Percentiles rank a stretch among this genome's conserved stretches.
Evolutionary conservation across 2,888 invertebrate species (phyloP).

Genomic region (Griposia aprilina): DNA sequence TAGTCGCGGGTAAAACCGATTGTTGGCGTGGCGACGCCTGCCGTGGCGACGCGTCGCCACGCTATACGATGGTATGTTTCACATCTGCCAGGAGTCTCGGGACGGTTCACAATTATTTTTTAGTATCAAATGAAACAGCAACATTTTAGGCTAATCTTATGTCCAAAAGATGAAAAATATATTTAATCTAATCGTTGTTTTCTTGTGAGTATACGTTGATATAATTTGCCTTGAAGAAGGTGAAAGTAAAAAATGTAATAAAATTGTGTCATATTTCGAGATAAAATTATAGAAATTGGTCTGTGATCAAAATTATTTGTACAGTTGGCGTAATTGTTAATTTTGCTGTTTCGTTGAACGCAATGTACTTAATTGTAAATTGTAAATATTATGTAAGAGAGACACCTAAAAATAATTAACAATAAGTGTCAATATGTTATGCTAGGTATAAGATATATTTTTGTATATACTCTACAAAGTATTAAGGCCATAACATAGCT

Average conservation of each 20-base stretch:
- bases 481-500: slow-evolving; percentile 46
- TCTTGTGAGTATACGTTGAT: background rate
- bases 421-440: slow-evolving; percentile 30
- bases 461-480: slow-evolving; percentile 56
- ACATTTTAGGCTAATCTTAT: slow-evolving; percentile 9
- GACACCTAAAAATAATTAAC: slow-evolving; percentile 7
- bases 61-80: too few relatives aligned
- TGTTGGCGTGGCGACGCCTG: too few relatives aligned
- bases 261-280: slow-evolving; percentile 43
- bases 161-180: slow-evolving; percentile 8
- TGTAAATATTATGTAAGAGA: slow-evolving; percentile 61
- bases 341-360: slow-evolving; percentile 47
- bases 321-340: slow-evolving; percentile 57
- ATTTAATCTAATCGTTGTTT: background rate
- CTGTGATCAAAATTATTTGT: slow-evolving; percentile 76
- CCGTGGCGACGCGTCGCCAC: too few relatives aligned
- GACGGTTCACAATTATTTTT: too few relatives aligned
- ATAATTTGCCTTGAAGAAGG: background rate
- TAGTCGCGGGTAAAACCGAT: too few relatives aligned
- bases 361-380: slow-evolving; percentile 67
- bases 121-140: slow-evolving; percentile 21
- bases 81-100: too few relatives aligned
- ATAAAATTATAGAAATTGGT: slow-evolving; percentile 59
- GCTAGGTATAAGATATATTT: slow-evolving; percentile 48
- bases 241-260: background rate